Base-by-base conservation (phyloP, 2,888 invertebrate genomes). In the Pyrocoelia pectoralis region DNA sequence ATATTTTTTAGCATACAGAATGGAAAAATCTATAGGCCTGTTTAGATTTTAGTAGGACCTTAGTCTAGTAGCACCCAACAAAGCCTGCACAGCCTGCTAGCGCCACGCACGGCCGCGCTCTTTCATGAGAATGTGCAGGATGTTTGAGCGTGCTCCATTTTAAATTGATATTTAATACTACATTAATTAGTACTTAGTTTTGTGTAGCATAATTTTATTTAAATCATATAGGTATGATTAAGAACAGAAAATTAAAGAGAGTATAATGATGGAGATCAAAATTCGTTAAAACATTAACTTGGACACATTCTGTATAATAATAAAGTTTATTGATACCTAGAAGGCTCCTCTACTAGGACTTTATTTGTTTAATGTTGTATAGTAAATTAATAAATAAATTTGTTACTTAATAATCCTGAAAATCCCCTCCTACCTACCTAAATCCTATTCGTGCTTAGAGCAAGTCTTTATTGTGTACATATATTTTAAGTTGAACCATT, bases 41-140 rank as follows among this genome's bases (percentile, higher is more conserved):
- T 72, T 76, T 75, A 76, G 74, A 74, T 33, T 68, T 33, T 74
- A 77, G 77, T 73, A 76, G 75, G 74, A 71, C 74, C 73, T 70
- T 76, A 75, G 77, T 75, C 72, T 76, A 75, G 75, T 75, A 77
- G 79, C 79, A 79, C 78, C 72, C 51, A 70, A 70, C 70, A 74
- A 74, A 75, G 80, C 80, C 80, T 80, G 80, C 80, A 81, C 80
- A 81, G 80, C 80, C 81, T 80, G 78, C 76, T 78, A 76, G 77
- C 74, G 81, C 80, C 80, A 81, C 80, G 80, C 80, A 81, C 80
- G 78, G 74, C 74, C 77, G 77, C 77, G 76, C 71, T 60, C 54
- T 58, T 53, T 57, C 53, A 61, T 67, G 72, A 73, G 71, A 74
- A 75, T 73, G 78, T 77, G 77, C 77, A 75, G 77, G 77, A 75